Base-by-base conservation (phyloP, 2,888 invertebrate genomes). In the Oithona nana region DNA sequence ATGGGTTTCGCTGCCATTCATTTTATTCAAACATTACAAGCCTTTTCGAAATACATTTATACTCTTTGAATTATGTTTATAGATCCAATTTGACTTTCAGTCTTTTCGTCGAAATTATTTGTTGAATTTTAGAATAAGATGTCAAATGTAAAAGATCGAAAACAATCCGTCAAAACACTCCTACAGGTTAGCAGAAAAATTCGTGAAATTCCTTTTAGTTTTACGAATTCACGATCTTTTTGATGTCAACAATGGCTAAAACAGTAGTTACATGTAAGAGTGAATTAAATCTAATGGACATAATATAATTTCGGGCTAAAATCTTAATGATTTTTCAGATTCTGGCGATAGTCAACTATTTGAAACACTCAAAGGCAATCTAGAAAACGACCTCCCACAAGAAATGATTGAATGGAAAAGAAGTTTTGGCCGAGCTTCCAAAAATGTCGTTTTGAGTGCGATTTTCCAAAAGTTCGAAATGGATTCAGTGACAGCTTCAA, bases 331-430 rank as follows among this genome's bases (percentile, higher is more conserved):
- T 39, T 16, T 16, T 39, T 39, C n/a, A 39, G 39, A 39, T 39
- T 6, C 39, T 39, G 39, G 39, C 39, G 39, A 39, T 39, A 11
- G 6, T 6, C 16, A 6, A 16, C 16, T 39, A 39, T 39, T 39
- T 39, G 39, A 39, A 16, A 16, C 39, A 11, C 39, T 11, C 8
- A 39, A 39, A 16, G 8, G 8, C 8, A 6, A 16, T 6, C 6
- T 39, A 39, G 39, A 39, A 39, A 16, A 6, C 39, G 39, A 39
- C 6, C 16, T 39, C 8, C 39, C 92, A 0, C 81, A 84, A 69
- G 93, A 93, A 71, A 80, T 85, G 0, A 84, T 85, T 68, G 94
- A 94, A 75, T 94, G 93, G 93, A 81, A 86, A 67, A 80, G 93
- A 66, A 87, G 89, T 1, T 86, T 86, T 70, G 89, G 93, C 29